Conservation (phyloP, 2,888 invertebrate species). For the Drosophila greeni region DNA sequence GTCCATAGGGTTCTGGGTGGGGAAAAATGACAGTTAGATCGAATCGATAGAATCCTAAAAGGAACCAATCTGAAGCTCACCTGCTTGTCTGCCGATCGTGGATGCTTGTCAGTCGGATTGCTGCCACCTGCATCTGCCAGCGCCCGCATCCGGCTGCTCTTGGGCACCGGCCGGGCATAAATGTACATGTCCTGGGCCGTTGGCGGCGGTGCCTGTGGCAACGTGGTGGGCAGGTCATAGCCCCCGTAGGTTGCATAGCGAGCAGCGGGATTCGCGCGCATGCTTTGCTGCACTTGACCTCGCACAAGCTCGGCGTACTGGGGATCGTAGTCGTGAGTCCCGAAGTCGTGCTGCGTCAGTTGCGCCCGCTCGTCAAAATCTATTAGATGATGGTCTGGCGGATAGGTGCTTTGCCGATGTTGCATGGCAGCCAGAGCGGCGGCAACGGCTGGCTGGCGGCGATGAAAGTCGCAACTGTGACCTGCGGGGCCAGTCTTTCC, state of each 20-base stretch:
- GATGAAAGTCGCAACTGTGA: constrained; percentile 67
- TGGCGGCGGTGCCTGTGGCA: constrained; percentile 48
- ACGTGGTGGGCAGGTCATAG: constrained; percentile 52
- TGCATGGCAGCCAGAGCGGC: constrained; percentile 43
- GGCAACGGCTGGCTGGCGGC: constrained; percentile 21
- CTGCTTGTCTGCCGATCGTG: constrained; percentile 37
- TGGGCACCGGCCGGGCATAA: constrained; percentile 71
- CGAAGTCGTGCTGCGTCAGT: constrained; percentile 66
- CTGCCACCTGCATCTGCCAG: constrained; percentile 48
- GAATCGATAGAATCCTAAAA: too few species aligned
- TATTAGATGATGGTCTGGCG: constrained; percentile 75
- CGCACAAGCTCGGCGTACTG: constrained; percentile 55
- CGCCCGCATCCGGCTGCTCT: constrained; percentile 51
- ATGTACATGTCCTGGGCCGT: constrained; percentile 66
- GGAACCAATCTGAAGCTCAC: constrained; percentile 40
- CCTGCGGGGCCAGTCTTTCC: constrained; percentile 47
- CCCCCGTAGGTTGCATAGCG: constrained; percentile 48
- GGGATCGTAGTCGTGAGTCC: constrained; percentile 64
- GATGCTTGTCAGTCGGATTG: constrained; percentile 39
- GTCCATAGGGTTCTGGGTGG: constrained; percentile 55
- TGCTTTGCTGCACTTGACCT: constrained; percentile 12
- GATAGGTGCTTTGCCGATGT: constrained; percentile 71
- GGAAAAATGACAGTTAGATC: not conserved
- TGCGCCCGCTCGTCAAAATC: constrained; percentile 76
- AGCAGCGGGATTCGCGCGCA: constrained; percentile 20